A percentile compares a stretch with the other conserved stretches of the same genome.
phyloP scores from a whole-genome alignment of 2,888 invertebrate species.

The Cephus rjabovi region DNA sequence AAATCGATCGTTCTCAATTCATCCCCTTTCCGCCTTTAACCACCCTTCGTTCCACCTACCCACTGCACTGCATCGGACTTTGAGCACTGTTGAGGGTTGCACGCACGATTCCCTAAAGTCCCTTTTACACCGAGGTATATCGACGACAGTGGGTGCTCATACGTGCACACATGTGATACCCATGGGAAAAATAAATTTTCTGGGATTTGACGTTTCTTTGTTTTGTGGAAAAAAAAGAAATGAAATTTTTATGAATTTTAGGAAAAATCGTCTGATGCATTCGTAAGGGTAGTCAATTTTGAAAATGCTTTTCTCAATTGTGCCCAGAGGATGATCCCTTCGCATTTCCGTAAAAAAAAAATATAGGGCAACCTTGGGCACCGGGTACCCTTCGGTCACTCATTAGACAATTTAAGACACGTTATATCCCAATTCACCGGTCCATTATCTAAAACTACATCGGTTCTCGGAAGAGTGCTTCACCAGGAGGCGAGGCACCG shows the following conservation, averaged over 20 bases:
- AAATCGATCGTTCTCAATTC: constrained; percentile 60
- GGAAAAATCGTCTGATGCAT: neutral
- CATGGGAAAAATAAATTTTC: constrained; percentile 1
- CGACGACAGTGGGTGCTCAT: neutral
- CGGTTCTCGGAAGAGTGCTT: constrained; percentile 54
- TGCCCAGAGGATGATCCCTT: neutral
- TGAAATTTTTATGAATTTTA: neutral
- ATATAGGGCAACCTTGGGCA: constrained; percentile 45
- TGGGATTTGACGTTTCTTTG: neutral
- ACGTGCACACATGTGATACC: neutral
- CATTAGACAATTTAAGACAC: constrained; percentile 65
- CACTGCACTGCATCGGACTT: neutral
- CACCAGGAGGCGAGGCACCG: constrained; percentile 19
- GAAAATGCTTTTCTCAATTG: constrained; percentile 5
- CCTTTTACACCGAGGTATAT: constrained; percentile 2
- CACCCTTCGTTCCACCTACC: neutral
- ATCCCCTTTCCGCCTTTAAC: constrained; percentile 7
- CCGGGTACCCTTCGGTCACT: constrained; percentile 54
- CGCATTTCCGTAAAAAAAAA: constrained; percentile 40
- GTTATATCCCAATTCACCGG: constrained; percentile 60
- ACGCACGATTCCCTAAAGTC: neutral
- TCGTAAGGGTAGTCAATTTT: neutral
- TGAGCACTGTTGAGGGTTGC: neutral
- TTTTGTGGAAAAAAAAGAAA: neutral
- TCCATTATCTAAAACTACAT: constrained; percentile 56